Conservation (phyloP, 2,888 invertebrate species). For the Agrypnus murinus region DNA sequence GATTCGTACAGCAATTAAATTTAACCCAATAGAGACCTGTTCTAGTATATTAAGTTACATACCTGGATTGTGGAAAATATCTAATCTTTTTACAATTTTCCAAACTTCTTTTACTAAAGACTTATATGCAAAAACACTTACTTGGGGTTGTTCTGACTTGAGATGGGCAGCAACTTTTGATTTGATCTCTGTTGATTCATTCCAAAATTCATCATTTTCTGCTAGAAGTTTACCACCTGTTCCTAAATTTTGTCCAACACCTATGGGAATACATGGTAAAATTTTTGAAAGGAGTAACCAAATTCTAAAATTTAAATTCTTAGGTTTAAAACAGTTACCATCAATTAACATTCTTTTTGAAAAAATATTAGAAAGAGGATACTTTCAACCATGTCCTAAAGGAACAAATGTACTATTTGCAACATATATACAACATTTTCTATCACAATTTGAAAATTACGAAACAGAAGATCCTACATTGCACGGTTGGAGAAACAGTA, state of each 20-base stretch:
- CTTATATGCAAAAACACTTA: conserved; percentile 16
- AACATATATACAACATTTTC: conserved; percentile 39
- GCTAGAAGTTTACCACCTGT: conserved; percentile 43
- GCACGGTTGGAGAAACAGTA: conserved; percentile 12
- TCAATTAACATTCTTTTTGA: conserved; percentile 8
- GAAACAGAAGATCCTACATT: neutral
- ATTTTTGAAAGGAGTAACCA: neutral
- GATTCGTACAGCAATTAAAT: too few relatives aligned
- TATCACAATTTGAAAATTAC: conserved; percentile 32
- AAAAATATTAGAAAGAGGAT: conserved; percentile 27
- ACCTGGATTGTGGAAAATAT: conserved; percentile 2
- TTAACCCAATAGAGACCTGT: too few relatives aligned
- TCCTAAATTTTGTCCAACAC: conserved; percentile 37
- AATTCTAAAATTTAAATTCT: neutral
- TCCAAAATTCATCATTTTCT: conserved; percentile 10
- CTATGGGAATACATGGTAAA: conserved; percentile 39
- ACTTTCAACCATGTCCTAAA: conserved; percentile 35
- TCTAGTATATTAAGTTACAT: neutral
- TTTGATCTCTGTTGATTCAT: conserved; percentile 8
- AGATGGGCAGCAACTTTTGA: conserved; percentile 25
- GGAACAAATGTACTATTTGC: conserved; percentile 41
- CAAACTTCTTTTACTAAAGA: conserved; percentile 30
- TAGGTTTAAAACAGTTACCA: conserved; percentile 38
- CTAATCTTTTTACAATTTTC: conserved; percentile 18
- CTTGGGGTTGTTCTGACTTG: conserved; percentile 18